Base-by-base conservation (phyloP, 2,888 invertebrate species). In the Herminia tarsipennalis region DNA sequence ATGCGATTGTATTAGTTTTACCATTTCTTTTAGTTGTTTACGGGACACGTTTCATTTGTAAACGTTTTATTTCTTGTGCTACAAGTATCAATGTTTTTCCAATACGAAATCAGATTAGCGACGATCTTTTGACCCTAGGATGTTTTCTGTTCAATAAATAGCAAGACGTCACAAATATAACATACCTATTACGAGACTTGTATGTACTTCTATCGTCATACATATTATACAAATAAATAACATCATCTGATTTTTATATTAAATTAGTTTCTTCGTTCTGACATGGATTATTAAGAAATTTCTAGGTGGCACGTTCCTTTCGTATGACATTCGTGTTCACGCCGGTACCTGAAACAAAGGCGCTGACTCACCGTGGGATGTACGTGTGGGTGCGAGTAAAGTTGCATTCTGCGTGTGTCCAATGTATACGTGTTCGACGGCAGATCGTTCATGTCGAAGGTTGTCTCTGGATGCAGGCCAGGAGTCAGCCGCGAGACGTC, bases 381-480 rank as follows among this genome's bases (percentile, higher is more conserved):
- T 27, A 84, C 52, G 58, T 87, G 87, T 30, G 83, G 73, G 55
- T 87, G 89, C 2, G 86, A 66, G 56, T 87, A 88, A 30, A 88
- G 73, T 65, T 86, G 86, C 86, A 89, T 88, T 78, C 88, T 87
- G 64, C 88, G 81, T 34, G 85, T 71, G 72, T 89, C 88, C 64
- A 83, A 74, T 10, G 78, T 63, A 65, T 86, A 89, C 32, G 78
- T 59, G 59, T 76, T 78, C 8, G 83, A 52, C n/a, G 86, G 82
- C 61, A 88, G 72, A 53, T 89, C 88, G 75, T 86, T 89, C 89
- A 88, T 88, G 62, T 80, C 86, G 88, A 86, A 87, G 43, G 70
- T 52, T 40, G 70, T 46, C 53, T 76, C 69, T 39, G 74, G 51
- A 45, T 74, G 72, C 55, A 78, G 74, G 63, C 70, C 74, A 41